Evolutionary conservation across 2,113 vertebrate species (phyloP), one percentile per base, ranked within the genome.

Genomic region (Psittacara wagleri): DNA sequence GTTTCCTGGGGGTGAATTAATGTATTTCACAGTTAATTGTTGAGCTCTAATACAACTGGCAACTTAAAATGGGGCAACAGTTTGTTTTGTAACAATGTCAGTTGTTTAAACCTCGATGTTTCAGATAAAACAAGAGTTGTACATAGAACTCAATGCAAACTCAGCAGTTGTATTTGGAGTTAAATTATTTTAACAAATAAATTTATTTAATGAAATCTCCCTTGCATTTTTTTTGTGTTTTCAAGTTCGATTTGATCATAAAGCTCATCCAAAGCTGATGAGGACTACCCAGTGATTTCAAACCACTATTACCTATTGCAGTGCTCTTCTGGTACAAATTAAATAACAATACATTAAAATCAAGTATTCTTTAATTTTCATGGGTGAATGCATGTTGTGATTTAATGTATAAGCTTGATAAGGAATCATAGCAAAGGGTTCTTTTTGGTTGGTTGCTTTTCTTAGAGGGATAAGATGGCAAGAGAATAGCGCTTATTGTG

Each of bases 161-260:
- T 98, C 97, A 98, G 96, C 98, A 97, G 98, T 98, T 98, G 98
- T 98, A 98, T 98, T 98, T 98, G 98, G 98, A 98, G 98, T 98
- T 98, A 98, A 98, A 98, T 98, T 98, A 98, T 98, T 98, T 98
- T 98, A 98, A 98, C 98, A 98, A 98, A 98, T 98, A 98, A 98
- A 98, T 98, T 98, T 98, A 98, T 98, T 98, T 98, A 98, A 98
- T 98, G 98, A 98, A 98, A 97, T 28, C 55, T 95, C 54, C 61
- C 55, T 80, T 93, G 94, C 49, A 37, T 95, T 93, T 92, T 62
- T 24, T 9, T 24, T 79, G 7, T 94, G 7, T 83, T 70, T 28
- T 96, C 37, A 9, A 1, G 75, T 88, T 88, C 59, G 31, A 31
- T 93, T 61, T 91, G 25, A 43, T 80, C 46, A 66, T 28, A 49